Evolutionary conservation across 2,113 vertebrate genomes (phyloP).

Genomic region (Microcebus lehilahytsara): DNA sequence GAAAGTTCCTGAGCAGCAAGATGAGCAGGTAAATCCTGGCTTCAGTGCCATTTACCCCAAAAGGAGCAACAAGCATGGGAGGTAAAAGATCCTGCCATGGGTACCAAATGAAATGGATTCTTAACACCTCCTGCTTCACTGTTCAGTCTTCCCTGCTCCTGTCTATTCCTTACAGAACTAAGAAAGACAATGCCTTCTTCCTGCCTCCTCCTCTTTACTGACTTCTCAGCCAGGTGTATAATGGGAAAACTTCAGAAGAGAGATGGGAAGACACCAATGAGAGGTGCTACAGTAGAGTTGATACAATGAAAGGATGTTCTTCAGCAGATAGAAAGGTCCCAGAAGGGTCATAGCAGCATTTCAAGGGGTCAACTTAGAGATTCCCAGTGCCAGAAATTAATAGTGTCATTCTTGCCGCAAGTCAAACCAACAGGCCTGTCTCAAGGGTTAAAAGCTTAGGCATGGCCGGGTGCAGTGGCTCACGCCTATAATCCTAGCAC

Average conservation of each 20-base stretch:
- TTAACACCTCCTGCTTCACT: neutral
- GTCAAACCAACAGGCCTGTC: neutral
- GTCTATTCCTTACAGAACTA: neutral
- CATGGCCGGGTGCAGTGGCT: too few species aligned
- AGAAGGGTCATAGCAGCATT: neutral
- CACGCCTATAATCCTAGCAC: too few species aligned
- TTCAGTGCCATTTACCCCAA: neutral
- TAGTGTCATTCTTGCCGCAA: neutral
- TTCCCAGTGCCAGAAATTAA: neutral
- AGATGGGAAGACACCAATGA: neutral
- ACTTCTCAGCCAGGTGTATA: neutral
- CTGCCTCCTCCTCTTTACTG: neutral
- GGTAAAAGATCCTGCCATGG: neutral
- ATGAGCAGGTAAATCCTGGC: neutral
- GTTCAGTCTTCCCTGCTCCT: neutral
- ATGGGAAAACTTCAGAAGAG: neutral
- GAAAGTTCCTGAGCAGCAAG: neutral
- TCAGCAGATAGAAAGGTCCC: neutral
- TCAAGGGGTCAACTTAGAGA: neutral
- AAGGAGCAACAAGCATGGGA: neutral
- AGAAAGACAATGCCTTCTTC: neutral
- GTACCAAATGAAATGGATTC: neutral
- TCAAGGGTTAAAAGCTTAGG: neutral
- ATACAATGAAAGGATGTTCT: neutral
- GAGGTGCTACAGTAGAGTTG: neutral